Conservation (phyloP, 2,113 vertebrate genomes). For the Plectropomus leopardus region DNA sequence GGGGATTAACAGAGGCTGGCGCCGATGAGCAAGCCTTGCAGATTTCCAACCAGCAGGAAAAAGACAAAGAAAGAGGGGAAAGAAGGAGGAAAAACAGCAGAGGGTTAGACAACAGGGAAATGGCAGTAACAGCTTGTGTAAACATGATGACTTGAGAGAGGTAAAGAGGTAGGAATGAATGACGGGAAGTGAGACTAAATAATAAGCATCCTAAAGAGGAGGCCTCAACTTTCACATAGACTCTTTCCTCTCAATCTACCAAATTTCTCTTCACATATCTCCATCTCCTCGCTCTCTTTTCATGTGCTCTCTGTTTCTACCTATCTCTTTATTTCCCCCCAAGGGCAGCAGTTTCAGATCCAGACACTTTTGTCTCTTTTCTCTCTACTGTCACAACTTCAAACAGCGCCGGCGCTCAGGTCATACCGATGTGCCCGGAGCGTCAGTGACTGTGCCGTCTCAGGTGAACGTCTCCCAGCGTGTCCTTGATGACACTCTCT, state of each 20-base stretch:
- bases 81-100: conserved; percentile 75
- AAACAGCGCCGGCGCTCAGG: conserved; percentile 73
- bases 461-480: conserved; percentile 80
- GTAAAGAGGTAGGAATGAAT: conserved; percentile 69
- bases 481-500: conserved; percentile 80
- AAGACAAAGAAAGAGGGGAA: conserved; percentile 77
- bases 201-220: conserved; percentile 59
- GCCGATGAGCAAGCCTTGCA: conserved; percentile 84
- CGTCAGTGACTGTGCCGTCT: conserved; percentile 72
- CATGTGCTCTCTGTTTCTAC: conserved; percentile 49
- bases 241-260: not conserved
- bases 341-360: conserved; percentile 72
- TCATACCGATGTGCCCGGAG: conserved; percentile 73
- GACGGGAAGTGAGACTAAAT: conserved; percentile 61
- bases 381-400: conserved; percentile 74
- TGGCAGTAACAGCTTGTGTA: conserved; percentile 77
- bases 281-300: conserved; percentile 30
- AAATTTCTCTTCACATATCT: conserved; percentile 15
- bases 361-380: conserved; percentile 68
- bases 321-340: conserved; percentile 61
- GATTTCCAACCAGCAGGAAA: conserved; percentile 80
- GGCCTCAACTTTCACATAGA: conserved; percentile 57
- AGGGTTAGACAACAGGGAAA: conserved; percentile 79
- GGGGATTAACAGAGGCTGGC: conserved; percentile 85
- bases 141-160: conserved; percentile 81